Evolutionary conservation across 2,797 vertebrate species (phyloP).

Genomic region (Gallinago stenura): DNA sequence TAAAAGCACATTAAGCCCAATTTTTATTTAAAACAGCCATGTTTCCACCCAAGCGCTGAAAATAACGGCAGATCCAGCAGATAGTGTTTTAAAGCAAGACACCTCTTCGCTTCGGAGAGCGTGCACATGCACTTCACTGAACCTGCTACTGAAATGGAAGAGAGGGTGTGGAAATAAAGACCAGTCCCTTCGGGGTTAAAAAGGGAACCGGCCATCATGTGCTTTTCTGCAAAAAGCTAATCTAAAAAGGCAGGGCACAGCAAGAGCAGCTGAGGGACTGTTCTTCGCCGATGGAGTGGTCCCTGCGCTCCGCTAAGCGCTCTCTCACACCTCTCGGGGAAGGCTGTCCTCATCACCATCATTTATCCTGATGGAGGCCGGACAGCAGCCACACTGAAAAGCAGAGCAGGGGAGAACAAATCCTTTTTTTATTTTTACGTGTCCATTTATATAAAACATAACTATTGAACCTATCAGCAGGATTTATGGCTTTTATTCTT

Average conservation of each 20-base stretch:
- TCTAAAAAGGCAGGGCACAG: neutral
- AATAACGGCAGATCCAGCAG: neutral
- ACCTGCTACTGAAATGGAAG: neutral
- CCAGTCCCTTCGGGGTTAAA: neutral
- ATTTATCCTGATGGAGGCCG: neutral
- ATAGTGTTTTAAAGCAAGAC: neutral
- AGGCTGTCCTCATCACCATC: neutral
- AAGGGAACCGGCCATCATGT: neutral
- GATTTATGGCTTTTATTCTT: neutral
- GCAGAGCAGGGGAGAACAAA: neutral
- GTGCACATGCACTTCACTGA: rapidly evolving
- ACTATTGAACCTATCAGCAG: neutral
- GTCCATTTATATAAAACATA: neutral
- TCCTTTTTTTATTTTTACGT: neutral
- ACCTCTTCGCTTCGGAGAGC: neutral
- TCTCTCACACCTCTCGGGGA: neutral
- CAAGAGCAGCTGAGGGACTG: neutral
- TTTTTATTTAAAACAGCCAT: slow-evolving; percentile 56
- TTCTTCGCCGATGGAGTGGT: neutral
- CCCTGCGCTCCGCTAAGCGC: neutral
- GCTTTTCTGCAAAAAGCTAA: neutral
- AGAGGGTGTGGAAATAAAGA: neutral
- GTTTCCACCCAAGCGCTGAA: slow-evolving; percentile 25
- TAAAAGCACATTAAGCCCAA: slow-evolving; percentile 54
- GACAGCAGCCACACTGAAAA: neutral